phyloP scores from a whole-genome alignment of 2,797 vertebrate genomes.

The Threskiornis aethiopicus region DNA sequence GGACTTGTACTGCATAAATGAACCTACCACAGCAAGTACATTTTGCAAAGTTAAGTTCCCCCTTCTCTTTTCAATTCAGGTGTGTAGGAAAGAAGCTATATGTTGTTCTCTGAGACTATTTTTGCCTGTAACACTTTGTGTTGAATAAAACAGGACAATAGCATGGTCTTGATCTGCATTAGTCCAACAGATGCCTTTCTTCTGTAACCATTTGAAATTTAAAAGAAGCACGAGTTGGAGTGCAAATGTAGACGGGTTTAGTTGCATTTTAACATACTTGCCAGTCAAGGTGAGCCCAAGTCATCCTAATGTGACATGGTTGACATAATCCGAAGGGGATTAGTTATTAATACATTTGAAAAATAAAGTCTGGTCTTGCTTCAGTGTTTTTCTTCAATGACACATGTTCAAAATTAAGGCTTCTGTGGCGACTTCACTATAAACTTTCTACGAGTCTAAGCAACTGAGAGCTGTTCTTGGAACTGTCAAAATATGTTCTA shows the following conservation, averaged over 20 bases:
- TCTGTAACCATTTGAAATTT: not conserved
- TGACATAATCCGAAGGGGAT: conserved; percentile 20
- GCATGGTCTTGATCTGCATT: not conserved
- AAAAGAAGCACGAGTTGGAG: not conserved
- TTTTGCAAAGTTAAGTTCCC: not conserved
- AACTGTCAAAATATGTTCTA: not conserved
- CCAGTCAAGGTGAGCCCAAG: conserved; percentile 14
- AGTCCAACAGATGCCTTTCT: not conserved
- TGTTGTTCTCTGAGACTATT: not conserved
- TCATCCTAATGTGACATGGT: not conserved
- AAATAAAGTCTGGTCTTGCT: not conserved
- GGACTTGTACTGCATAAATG: not conserved
- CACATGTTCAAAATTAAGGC: not conserved
- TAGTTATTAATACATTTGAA: conserved; percentile 38
- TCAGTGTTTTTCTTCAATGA: not conserved
- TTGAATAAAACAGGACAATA: not conserved
- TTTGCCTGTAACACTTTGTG: not conserved
- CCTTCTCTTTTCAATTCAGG: not conserved
- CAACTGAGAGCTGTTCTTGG: not conserved
- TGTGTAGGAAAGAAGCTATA: not conserved
- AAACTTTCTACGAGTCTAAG: not conserved
- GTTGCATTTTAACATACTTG: not conserved
- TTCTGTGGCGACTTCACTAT: not conserved
- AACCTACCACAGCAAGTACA: not conserved
- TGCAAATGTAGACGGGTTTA: not conserved